phyloP scores from a whole-genome alignment of 2,888 invertebrate genomes.

The Himalopsyche tibetana region DNA sequence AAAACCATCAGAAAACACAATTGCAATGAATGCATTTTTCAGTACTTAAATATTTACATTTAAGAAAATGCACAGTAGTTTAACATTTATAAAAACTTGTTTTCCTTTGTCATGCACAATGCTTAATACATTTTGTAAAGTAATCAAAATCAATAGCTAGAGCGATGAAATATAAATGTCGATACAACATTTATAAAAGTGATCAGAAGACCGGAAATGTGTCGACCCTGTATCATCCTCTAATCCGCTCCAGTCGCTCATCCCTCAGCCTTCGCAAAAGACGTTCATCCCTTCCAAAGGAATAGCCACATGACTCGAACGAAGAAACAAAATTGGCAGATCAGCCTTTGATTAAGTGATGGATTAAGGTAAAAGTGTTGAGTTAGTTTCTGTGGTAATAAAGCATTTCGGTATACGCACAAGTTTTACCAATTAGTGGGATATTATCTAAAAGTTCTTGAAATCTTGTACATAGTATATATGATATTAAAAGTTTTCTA shows the following conservation, averaged over 20 bases:
- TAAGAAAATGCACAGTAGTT: too few species aligned
- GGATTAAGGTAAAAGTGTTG: slow-evolving; percentile 29
- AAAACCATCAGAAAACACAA: too few species aligned
- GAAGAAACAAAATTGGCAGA: slow-evolving; percentile 25
- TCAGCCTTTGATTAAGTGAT: slow-evolving; percentile 16
- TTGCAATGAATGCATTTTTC: too few species aligned
- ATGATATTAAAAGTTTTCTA: not conserved
- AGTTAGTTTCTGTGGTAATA: slow-evolving; percentile 11
- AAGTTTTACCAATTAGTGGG: slow-evolving; percentile 4
- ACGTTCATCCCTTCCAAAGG: not conserved
- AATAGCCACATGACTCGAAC: not conserved
- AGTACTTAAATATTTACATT: too few species aligned
- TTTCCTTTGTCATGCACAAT: too few species aligned
- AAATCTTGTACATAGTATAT: not conserved
- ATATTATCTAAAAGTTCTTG: not conserved
- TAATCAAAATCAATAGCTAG: too few species aligned
- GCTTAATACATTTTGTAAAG: too few species aligned
- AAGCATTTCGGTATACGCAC: not conserved
- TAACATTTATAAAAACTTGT: too few species aligned
- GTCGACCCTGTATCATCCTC: slow-evolving; percentile 14
- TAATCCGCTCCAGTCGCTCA: not conserved
- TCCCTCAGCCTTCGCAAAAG: slow-evolving; percentile 1
- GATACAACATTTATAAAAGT: slow-evolving; percentile 7
- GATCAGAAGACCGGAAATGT: slow-evolving; percentile 6
- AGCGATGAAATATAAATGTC: not conserved